Percentiles rank a stretch among this genome's conserved stretches.
These are phyloP conservation scores for Gastrophysa polygoni DNA, from an alignment of 2,888 invertebrate genomes.

Conservation along the genomic window DNA sequence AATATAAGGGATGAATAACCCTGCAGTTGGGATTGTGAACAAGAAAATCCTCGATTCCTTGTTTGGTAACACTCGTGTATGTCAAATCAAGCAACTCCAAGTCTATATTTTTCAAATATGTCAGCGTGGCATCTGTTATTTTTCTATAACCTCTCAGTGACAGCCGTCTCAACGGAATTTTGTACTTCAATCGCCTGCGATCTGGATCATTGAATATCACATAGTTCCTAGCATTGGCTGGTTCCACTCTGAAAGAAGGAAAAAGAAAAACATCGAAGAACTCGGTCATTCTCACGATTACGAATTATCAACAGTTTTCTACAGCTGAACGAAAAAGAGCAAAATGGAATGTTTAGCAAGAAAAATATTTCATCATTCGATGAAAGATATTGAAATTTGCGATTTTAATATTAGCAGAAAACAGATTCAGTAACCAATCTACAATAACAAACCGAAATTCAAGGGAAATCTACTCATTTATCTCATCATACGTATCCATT, in stretches of 20 bases:
- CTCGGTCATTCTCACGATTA: too few relatives aligned
- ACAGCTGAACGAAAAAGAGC: too few relatives aligned
- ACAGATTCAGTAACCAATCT: too few relatives aligned
- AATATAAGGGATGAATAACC: conserved; percentile 55
- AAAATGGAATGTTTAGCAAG: too few relatives aligned
- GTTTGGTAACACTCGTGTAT: conserved; percentile 67
- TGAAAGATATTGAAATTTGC: too few relatives aligned
- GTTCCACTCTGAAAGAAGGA: conserved; percentile 14
- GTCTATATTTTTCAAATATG: conserved; percentile 44
- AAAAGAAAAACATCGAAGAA: too few relatives aligned
- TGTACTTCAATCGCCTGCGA: conserved; percentile 18
- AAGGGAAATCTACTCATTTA: too few relatives aligned
- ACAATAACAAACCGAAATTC: too few relatives aligned
- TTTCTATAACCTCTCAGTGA: conserved; percentile 50
- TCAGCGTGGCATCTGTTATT: conserved; percentile 47
- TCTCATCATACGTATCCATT: too few relatives aligned
- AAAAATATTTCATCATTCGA: too few relatives aligned
- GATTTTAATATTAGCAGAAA: too few relatives aligned
- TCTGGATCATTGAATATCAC: conserved; percentile 7
- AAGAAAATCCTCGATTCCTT: conserved; percentile 68
- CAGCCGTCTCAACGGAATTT: conserved; percentile 40
- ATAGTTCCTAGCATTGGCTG: background rate
- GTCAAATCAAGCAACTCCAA: conserved; percentile 67
- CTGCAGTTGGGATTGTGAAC: conserved; percentile 65
- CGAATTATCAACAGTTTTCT: too few relatives aligned